Conservation (phyloP, 2,888 invertebrate genomes). For the Nesidiocoris tenuis region DNA sequence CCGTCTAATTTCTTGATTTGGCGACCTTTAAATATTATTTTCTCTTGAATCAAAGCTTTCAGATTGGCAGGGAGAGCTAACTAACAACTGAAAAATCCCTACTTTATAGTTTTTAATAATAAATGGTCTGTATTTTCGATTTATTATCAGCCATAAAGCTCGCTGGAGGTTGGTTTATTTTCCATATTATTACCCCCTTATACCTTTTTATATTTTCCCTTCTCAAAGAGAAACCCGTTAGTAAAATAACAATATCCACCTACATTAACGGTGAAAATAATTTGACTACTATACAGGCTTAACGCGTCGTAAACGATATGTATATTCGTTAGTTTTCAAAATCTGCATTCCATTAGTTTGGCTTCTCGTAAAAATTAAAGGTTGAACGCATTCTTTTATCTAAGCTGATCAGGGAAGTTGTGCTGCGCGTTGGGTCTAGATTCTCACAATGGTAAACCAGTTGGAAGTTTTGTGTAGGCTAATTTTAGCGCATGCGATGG, state of each 20-base stretch:
- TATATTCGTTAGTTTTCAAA: conserved; percentile 26
- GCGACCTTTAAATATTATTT: neutral
- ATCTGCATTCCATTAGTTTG: neutral
- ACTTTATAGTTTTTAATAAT: neutral
- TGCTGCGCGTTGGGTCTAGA: no score
- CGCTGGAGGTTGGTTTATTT: neutral
- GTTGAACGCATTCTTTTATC: no score
- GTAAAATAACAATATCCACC: conserved; percentile 1
- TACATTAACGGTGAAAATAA: conserved; percentile 13
- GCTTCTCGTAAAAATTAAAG: neutral
- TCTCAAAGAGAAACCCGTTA: neutral
- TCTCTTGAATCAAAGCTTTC: neutral
- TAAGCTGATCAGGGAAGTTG: no score
- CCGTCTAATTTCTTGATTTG: neutral
- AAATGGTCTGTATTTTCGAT: neutral
- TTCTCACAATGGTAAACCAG: no score
- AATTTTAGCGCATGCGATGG: neutral
- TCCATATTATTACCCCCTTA: neutral
- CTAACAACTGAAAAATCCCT: neutral
- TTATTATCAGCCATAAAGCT: neutral
- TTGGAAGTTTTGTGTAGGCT: no score
- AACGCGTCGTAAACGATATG: conserved; percentile 27
- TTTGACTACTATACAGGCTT: conserved; percentile 18
- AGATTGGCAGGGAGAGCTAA: neutral
- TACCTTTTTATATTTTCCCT: neutral